These are phyloP conservation scores for Morpho deidamia DNA, from an alignment of 2,888 invertebrate genomes.

Conservation along the genomic window DNA sequence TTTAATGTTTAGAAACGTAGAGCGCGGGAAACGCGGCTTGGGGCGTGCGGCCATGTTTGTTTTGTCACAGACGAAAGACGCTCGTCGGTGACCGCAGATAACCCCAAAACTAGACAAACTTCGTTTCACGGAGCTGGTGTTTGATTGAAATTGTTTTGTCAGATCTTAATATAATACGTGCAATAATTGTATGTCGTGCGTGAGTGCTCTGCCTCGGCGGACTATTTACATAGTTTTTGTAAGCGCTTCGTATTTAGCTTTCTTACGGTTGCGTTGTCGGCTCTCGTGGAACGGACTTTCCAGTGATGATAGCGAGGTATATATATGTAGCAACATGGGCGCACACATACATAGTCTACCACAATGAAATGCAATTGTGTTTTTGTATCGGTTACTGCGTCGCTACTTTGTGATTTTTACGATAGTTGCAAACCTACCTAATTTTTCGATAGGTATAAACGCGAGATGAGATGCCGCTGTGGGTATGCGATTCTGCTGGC, in stretches of 20 bases:
- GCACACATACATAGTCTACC: constrained; percentile 6
- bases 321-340: constrained; percentile 2
- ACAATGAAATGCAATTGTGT: constrained; percentile 22
- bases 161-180: no score
- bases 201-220: no score
- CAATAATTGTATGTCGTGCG: no score
- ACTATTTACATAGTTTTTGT: no score
- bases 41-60: constrained; percentile 65
- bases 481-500: no score
- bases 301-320: background rate
- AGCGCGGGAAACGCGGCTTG: constrained; percentile 48
- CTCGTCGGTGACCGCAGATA: constrained; percentile 12
- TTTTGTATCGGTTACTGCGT: constrained; percentile 3
- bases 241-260: no score
- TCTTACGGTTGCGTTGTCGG: no score
- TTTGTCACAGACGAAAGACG: constrained; percentile 18
- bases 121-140: no score
- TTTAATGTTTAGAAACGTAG: constrained; percentile 45
- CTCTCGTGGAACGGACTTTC: no score
- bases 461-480: no score
- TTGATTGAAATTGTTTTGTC: no score
- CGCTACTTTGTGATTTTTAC: constrained; percentile 4
- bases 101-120: background rate
- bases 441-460: no score
- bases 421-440: constrained; percentile 5